Base-by-base conservation (phyloP, 1,140 invertebrate genomes). In the Theocolax elegans region DNA sequence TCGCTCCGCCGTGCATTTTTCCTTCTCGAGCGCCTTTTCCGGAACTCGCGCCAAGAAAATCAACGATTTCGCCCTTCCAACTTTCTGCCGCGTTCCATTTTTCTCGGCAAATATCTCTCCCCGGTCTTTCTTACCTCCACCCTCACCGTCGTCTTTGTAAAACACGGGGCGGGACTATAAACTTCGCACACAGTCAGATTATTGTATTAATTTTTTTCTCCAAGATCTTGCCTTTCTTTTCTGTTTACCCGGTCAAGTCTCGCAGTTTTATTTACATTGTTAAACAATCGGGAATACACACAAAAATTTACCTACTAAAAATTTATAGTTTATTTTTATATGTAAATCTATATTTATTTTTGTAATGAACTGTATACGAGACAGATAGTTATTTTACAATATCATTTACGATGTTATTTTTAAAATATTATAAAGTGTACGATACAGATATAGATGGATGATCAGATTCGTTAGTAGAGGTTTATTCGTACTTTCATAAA, bases 31-130 rank as follows among this genome's bases (percentile, higher is more conserved):
- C 54, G 67, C 40, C 59, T 69, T 62, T 69, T 25, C 59, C 59
- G 56, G 65, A 69, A 62, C 67, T 63, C 59, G 40, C 67, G 27
- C 58, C 67, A 71, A 64, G 60, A 71, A 71, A 71, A 71, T 71
- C 60, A 59, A 71, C 68, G 27, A 58, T 58, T 70, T 64, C 31
- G 19, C 60, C 42, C 7, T 64, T 58, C 51, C 60, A 59, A 70
- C 53, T 49, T 64, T 64, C 42, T 27, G 19, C 59, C 48, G n/a
- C 21, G 23, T 63, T 4, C 38, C 40, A 15, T 56, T 56, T 48
- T 25, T 70, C 49, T 27, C 21, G n/a, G 56, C 21, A 59, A 60
- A 62, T 54, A 38, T 49, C 72, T 64, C 40, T 25, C 67, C 63
- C 59, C 42, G 31, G 21, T 60, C 23, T 60, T 46, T 35, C 35